Evolutionary conservation across 2,797 vertebrate species (phyloP).

Genomic region (Alcedo quadribrachys): DNA sequence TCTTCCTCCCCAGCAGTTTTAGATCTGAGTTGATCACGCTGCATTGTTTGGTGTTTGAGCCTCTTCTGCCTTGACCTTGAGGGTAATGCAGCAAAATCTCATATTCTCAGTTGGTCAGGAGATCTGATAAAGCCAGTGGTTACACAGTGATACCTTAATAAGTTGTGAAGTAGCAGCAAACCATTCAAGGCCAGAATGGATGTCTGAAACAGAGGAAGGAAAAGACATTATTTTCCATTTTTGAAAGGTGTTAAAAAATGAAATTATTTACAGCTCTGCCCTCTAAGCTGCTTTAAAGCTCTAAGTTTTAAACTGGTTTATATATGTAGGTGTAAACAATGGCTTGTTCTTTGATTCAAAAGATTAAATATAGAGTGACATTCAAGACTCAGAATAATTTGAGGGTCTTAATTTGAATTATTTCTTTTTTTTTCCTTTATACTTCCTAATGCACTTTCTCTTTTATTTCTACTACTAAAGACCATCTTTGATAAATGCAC

Average conservation of each 20-base stretch:
- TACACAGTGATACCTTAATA: no score
- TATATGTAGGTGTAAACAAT: background rate
- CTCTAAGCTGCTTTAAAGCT: background rate
- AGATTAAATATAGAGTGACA: background rate
- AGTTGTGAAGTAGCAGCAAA: background rate
- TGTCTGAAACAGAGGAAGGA: background rate
- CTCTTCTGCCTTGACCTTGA: background rate
- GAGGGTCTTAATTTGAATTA: background rate
- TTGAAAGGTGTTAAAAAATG: background rate
- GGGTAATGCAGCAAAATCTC: background rate
- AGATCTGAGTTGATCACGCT: background rate
- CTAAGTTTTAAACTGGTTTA: background rate
- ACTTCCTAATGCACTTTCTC: background rate
- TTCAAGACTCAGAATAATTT: background rate
- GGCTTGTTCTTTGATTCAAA: background rate
- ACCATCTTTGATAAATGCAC: background rate
- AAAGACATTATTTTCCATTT: background rate
- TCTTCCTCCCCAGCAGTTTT: background rate
- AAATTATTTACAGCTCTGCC: background rate
- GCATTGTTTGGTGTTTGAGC: background rate
- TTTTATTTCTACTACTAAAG: background rate
- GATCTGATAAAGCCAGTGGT: background rate
- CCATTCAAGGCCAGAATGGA: background rate
- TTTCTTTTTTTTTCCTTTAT: background rate
- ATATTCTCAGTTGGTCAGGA: background rate